These are phyloP conservation scores for Brachionus calyciflorus DNA, from an alignment of 1,140 invertebrate species.

Conservation along the genomic window DNA sequence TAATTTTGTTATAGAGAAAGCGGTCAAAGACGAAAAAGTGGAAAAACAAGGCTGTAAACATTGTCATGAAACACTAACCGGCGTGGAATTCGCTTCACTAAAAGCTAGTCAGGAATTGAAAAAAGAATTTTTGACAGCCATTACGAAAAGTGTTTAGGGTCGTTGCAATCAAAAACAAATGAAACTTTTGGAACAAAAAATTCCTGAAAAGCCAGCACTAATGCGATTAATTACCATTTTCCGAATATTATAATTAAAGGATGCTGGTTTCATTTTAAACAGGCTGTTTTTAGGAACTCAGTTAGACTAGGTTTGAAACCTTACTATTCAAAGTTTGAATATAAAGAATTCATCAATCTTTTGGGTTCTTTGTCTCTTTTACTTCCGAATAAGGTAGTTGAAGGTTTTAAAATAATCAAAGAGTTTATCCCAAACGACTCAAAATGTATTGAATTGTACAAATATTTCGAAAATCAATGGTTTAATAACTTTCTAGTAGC, in stretches of 20 bases:
- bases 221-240: neutral
- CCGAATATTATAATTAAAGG: neutral
- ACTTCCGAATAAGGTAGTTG: neutral
- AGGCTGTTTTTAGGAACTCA: neutral
- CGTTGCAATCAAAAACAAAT: too few relatives aligned
- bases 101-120: too few relatives aligned
- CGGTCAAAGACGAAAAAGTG: too few relatives aligned
- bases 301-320: neutral
- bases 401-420: conserved; percentile 1
- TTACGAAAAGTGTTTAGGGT: too few relatives aligned
- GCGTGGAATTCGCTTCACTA: too few relatives aligned
- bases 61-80: too few relatives aligned
- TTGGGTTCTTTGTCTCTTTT: neutral
- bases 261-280: neutral
- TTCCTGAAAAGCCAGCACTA: too few relatives aligned
- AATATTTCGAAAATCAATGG: conserved; percentile 5
- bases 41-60: too few relatives aligned
- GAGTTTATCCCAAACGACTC: neutral
- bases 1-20: too few relatives aligned
- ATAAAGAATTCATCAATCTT: neutral
- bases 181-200: too few relatives aligned
- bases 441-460: neutral
- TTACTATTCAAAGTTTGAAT: neutral
- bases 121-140: too few relatives aligned
- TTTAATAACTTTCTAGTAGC: neutral